These are phyloP conservation scores for Manis crassicaudata DNA, from an alignment of 2,797 vertebrate species.

Conservation along the genomic window DNA sequence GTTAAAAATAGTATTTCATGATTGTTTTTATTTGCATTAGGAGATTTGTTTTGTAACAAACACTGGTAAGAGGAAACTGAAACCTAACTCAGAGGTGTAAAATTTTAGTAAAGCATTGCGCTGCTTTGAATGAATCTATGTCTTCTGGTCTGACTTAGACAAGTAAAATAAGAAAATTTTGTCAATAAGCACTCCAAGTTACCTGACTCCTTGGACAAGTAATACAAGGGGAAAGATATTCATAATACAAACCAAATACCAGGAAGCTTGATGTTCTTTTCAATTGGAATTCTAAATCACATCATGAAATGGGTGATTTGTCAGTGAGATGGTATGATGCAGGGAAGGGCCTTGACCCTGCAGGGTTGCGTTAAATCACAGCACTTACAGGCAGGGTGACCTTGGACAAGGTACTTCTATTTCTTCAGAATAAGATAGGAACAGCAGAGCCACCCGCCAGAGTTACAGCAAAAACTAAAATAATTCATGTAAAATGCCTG, in stretches of 20 bases:
- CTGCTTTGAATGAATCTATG: neutral
- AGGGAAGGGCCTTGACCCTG: neutral
- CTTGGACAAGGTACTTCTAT: neutral
- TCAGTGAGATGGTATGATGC: neutral
- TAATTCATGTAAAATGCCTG: neutral
- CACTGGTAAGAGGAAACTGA: neutral
- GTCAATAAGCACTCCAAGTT: neutral
- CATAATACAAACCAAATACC: neutral
- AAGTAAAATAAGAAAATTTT: neutral
- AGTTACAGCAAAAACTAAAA: neutral
- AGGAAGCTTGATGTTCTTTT: neutral
- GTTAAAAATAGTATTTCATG: neutral
- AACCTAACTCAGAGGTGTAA: neutral
- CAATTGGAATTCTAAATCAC: neutral
- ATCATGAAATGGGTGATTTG: neutral
- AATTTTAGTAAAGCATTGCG: neutral
- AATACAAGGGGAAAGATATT: neutral
- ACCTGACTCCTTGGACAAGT: neutral
- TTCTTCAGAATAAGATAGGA: neutral
- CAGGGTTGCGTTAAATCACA: neutral
- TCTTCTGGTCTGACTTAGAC: neutral
- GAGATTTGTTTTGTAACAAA: slow-evolving; percentile 14
- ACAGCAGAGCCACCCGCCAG: neutral
- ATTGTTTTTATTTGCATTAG: neutral
- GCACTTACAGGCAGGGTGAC: neutral